A percentile compares a stretch with the other conserved stretches of the same genome.
These are phyloP conservation scores for Lethrus apterus DNA, from an alignment of 1,140 invertebrate genomes.

Conservation along the genomic window DNA sequence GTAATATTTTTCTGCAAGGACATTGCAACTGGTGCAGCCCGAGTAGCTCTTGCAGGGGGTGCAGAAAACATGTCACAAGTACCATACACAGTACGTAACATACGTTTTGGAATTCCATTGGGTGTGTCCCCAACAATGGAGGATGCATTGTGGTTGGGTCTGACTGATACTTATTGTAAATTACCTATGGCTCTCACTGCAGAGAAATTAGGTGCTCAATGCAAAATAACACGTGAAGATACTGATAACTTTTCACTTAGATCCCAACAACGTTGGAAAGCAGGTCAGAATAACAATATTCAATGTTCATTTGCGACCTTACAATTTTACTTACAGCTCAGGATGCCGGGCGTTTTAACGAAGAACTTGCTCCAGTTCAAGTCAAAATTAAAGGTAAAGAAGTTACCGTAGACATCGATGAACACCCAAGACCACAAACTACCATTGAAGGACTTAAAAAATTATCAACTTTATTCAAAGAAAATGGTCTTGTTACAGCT, in stretches of 20 bases:
- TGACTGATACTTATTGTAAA: conserved; percentile 85
- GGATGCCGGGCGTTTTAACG: conserved; percentile 80
- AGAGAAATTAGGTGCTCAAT: conserved; percentile 92
- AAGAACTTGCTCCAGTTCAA: conserved; percentile 82
- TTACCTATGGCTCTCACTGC: conserved; percentile 96
- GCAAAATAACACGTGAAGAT: conserved; percentile 76
- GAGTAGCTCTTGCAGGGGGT: conserved; percentile 86
- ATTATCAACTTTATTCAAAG: conserved; percentile 89
- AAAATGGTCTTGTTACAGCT: conserved; percentile 91
- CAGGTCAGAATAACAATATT: conserved; percentile 45
- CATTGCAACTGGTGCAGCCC: conserved; percentile 77
- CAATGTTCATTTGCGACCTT: conserved; percentile 3
- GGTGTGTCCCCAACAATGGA: conserved; percentile 77
- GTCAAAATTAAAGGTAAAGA: conserved; percentile 79
- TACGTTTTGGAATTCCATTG: conserved; percentile 86
- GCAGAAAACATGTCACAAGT: conserved; percentile 93
- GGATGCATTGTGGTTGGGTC: conserved; percentile 86
- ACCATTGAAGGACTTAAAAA: conserved; percentile 77
- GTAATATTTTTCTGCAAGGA: conserved; percentile 50
- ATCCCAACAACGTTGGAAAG: conserved; percentile 79
- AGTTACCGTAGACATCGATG: conserved; percentile 75
- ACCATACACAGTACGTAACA: conserved; percentile 81
- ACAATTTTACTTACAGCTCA: conserved; percentile 55
- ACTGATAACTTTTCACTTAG: conserved; percentile 82
- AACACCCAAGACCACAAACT: conserved; percentile 88